Percentiles rank a stretch among this genome's conserved stretches.
Conservation (phyloP, 1,140 invertebrate genomes). For the Antheraea mylitta region DNA sequence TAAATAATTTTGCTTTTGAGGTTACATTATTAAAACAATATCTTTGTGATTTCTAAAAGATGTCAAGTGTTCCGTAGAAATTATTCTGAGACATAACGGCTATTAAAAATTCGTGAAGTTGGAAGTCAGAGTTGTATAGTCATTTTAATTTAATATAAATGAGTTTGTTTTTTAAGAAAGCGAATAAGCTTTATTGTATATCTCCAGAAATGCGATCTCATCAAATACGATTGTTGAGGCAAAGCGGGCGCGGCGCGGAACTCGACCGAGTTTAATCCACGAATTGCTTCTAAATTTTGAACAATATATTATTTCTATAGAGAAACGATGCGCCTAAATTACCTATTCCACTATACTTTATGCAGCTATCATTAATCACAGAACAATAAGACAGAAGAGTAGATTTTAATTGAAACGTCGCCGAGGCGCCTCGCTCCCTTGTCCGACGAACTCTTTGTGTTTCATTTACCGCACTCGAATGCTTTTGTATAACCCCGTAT, state of each 20-base stretch:
- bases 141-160: no score
- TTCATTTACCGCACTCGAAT: background rate
- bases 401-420: slow-evolving; percentile 3
- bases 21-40: no score
- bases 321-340: background rate
- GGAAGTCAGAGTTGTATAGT: no score
- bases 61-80: no score
- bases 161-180: no score
- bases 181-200: no score
- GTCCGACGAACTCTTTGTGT: background rate
- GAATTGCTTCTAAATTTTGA: background rate
- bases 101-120: no score
- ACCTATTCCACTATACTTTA: background rate
- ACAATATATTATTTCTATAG: background rate
- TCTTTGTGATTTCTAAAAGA: no score
- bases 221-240: background rate
- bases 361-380: background rate
- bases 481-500: background rate
- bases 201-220: no score
- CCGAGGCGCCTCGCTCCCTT: background rate
- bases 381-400: background rate
- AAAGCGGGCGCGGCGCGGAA: background rate
- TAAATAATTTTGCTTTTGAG: no score
- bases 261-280: background rate
- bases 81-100: no score